These are phyloP conservation scores for Andrena fulva DNA, from an alignment of 2,888 invertebrate genomes.

Conservation along the genomic window DNA sequence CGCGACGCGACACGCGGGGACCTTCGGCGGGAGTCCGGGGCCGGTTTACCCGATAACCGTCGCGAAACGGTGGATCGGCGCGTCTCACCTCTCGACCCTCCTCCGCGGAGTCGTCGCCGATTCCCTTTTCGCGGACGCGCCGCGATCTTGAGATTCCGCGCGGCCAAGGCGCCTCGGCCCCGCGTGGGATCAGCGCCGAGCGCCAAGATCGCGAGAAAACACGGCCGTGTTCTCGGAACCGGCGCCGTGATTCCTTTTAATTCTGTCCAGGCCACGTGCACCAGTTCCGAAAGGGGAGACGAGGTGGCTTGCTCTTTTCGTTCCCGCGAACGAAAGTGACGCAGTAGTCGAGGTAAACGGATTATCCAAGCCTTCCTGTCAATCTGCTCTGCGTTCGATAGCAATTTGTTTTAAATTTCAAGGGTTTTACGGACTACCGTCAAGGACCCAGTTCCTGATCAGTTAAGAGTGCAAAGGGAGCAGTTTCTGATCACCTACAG, in stretches of 20 bases:
- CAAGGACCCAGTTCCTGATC: no score
- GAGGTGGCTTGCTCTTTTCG: background rate
- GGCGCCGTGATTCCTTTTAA: constrained; percentile 34
- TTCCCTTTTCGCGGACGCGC: constrained; percentile 57
- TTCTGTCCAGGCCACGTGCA: background rate
- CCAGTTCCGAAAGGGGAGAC: background rate
- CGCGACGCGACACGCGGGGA: constrained; percentile 38
- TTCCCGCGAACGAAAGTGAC: background rate
- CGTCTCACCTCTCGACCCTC: constrained; percentile 41
- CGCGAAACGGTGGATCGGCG: constrained; percentile 43
- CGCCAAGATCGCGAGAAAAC: constrained; percentile 59
- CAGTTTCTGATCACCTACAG: no score
- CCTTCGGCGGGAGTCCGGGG: constrained; percentile 65
- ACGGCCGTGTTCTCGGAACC: constrained; percentile 57
- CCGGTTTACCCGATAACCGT: constrained; percentile 51
- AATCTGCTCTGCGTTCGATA: no score
- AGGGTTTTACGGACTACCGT: no score
- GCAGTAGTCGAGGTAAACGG: no score
- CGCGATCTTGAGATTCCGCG: constrained; percentile 67
- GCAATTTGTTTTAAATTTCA: no score
- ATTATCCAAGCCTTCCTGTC: no score
- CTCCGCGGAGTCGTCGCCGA: constrained; percentile 28
- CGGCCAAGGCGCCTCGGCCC: constrained; percentile 57
- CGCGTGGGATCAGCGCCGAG: constrained; percentile 56
- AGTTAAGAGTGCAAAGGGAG: no score